Percentiles rank a stretch among this genome's conserved stretches.
Conservation (phyloP, 2,888 invertebrate genomes). For the Perizoma affinitatum region DNA sequence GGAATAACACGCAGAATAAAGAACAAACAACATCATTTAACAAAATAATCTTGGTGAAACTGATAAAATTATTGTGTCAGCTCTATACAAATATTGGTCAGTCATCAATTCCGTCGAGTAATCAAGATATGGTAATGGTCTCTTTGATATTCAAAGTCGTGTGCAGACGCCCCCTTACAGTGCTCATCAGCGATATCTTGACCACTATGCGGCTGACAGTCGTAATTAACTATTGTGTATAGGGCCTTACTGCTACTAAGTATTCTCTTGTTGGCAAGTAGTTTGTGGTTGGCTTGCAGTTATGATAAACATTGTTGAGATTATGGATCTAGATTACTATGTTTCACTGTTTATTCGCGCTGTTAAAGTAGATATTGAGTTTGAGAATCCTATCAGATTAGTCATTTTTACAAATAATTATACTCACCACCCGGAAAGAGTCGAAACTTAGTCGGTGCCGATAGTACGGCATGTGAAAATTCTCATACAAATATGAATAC, state of each 20-base stretch:
- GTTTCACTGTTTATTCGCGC: background rate
- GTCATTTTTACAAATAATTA: no score
- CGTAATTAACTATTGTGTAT: constrained; percentile 45
- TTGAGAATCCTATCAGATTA: no score
- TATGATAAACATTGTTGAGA: constrained; percentile 21
- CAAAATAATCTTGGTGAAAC: no score
- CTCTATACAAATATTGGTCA: constrained; percentile 53
- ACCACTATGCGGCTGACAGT: constrained; percentile 46
- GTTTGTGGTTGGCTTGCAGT: constrained; percentile 21
- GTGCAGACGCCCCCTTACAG: constrained; percentile 52
- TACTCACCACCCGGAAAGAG: no score
- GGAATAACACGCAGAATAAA: no score
- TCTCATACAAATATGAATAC: no score
- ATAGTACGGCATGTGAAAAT: no score
- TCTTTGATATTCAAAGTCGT: constrained; percentile 67
- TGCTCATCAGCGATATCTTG: constrained; percentile 54
- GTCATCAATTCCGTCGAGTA: constrained; percentile 51
- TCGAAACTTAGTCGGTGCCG: no score
- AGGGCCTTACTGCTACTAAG: constrained; percentile 13
- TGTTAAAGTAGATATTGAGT: background rate
- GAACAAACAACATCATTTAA: no score
- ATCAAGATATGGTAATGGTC: constrained; percentile 71
- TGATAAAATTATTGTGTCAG: constrained; percentile 27
- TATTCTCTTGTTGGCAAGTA: constrained; percentile 21
- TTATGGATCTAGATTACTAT: constrained; percentile 4